Conservation (phyloP, 2,888 invertebrate genomes). For the Hymenopus coronatus region DNA sequence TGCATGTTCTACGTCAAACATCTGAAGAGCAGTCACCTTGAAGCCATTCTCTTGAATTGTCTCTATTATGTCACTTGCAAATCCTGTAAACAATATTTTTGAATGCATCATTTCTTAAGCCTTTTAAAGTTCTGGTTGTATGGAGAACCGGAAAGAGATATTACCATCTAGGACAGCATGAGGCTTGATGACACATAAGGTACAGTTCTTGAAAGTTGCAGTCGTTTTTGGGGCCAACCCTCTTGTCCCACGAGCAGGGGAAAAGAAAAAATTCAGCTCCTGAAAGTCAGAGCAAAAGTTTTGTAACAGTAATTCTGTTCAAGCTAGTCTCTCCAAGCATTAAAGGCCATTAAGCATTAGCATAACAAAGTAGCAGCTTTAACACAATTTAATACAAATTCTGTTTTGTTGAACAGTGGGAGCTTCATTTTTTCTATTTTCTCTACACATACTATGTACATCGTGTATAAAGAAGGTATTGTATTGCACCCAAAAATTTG, state of each 20-base stretch:
- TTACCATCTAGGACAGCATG: conserved; percentile 78
- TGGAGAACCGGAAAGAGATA: conserved; percentile 38
- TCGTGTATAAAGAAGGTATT: too few species aligned
- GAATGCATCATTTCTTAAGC: not conserved
- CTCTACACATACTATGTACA: too few species aligned
- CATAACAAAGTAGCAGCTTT: too few species aligned
- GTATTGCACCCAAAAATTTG: too few species aligned
- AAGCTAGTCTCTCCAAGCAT: too few species aligned
- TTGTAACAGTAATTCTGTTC: too few species aligned
- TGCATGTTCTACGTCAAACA: conserved; percentile 72
- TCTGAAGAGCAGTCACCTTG: conserved; percentile 73
- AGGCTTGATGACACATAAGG: conserved; percentile 84
- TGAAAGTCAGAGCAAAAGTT: conserved; percentile 7
- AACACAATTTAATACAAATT: too few species aligned
- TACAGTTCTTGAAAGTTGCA: conserved; percentile 63
- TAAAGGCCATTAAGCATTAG: too few species aligned
- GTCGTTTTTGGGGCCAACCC: conserved; percentile 46
- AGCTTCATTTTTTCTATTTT: too few species aligned
- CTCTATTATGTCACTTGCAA: conserved; percentile 64
- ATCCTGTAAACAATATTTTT: conserved; percentile 39
- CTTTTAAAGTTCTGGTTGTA: not conserved
- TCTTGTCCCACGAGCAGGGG: conserved; percentile 40
- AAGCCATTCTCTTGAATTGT: conserved; percentile 75
- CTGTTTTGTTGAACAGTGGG: too few species aligned
- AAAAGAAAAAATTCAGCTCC: conserved; percentile 50